Evolutionary conservation across 30 jellyfish, hydroid and myxozoan genomes (phyloP).

Genomic region (Aurelia sp.): DNA sequence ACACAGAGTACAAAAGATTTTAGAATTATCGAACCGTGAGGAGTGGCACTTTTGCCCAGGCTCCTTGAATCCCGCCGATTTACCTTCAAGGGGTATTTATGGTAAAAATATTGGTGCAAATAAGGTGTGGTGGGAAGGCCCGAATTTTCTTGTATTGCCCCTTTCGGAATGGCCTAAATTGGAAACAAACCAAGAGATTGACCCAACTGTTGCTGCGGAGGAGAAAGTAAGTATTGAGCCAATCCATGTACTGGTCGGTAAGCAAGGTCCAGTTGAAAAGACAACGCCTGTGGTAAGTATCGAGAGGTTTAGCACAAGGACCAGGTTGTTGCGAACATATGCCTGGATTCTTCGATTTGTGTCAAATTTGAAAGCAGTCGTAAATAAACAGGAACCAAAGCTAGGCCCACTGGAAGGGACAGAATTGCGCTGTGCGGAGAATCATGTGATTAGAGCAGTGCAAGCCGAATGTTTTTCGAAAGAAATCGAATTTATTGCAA

Average conservation of each 20-base stretch:
- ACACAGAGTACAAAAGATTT: constrained; percentile 13
- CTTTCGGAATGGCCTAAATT: too few species aligned
- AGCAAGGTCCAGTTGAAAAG: too few species aligned
- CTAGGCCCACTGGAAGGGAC: background rate
- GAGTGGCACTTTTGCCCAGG: constrained; percentile 33
- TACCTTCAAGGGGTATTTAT: constrained; percentile 15
- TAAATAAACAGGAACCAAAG: background rate
- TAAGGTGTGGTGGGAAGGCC: constrained; percentile 42
- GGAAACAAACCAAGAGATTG: background rate
- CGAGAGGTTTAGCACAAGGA: background rate
- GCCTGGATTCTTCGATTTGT: constrained; percentile 22
- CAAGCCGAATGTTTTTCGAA: constrained; percentile 18
- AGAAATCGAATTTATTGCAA: background rate
- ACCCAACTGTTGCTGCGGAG: constrained; percentile 21
- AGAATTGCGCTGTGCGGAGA: background rate
- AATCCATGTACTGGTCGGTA: background rate
- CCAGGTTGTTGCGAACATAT: background rate
- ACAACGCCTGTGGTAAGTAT: background rate
- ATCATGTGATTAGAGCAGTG: background rate
- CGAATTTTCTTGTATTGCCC: background rate
- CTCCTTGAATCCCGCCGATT: constrained; percentile 10
- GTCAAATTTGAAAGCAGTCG: background rate
- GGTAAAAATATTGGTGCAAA: constrained; percentile 20
- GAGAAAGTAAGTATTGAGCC: constrained; percentile 5
- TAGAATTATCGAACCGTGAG: constrained; percentile 7